Conservation (phyloP, 2,113 vertebrate species). For the Otus sunia region DNA sequence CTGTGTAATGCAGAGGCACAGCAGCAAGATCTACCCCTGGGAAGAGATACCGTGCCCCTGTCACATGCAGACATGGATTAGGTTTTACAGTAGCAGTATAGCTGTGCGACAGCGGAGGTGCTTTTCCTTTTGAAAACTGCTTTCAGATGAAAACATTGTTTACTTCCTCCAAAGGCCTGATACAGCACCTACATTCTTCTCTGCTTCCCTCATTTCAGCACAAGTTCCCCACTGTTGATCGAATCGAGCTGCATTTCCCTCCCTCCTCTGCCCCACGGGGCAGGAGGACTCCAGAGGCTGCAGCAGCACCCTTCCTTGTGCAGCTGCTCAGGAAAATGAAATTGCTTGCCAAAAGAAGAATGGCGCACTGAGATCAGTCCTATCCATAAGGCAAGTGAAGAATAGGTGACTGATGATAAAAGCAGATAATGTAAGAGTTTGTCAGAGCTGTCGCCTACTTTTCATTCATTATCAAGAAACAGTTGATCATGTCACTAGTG, state of each 20-base stretch:
- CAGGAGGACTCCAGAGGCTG: neutral
- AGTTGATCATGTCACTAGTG: neutral
- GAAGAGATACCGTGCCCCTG: neutral
- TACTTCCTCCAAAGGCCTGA: neutral
- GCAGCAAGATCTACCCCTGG: neutral
- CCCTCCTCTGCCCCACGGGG: accelerated
- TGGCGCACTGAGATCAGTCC: neutral
- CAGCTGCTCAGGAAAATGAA: neutral
- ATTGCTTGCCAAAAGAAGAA: accelerated
- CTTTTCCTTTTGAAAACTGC: neutral
- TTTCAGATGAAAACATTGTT: neutral
- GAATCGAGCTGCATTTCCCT: accelerated
- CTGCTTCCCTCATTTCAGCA: accelerated
- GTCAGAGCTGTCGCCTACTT: neutral
- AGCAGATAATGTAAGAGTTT: neutral
- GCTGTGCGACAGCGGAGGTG: accelerated
- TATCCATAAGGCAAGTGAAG: neutral
- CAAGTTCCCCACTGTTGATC: neutral
- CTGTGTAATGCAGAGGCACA: neutral
- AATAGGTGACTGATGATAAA: neutral
- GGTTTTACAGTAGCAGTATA: neutral
- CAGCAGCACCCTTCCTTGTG: accelerated
- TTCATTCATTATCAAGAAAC: neutral
- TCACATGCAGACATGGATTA: accelerated
- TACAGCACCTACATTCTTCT: neutral